Evolutionary conservation across 2,888 invertebrate genomes (phyloP), one percentile per base, ranked within the genome.

Genomic region (Acleris emargana): DNA sequence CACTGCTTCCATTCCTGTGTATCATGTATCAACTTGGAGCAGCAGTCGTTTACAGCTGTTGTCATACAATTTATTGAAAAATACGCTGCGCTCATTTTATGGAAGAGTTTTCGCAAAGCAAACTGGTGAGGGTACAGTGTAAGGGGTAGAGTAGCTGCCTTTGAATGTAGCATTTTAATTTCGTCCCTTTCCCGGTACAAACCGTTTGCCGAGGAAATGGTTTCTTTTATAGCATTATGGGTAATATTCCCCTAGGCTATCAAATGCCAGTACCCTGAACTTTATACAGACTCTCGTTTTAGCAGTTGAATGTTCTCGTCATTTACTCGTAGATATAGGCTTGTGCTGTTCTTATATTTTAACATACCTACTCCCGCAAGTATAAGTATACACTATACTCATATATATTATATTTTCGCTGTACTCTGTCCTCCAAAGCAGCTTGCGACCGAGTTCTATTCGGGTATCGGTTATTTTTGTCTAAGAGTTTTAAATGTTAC

Each of bases 191-290:
- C 43, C 55, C 55, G 20, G 32, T 55, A 25, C 20, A n/a, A 55
- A 17, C 22, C 22, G 49, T 64, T 59, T 55, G 20, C 55, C 64
- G 2, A 28, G 16, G 20, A 32, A 61, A 45, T 66, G 55, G 60
- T 55, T 20, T 55, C 22, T 58, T 64, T 60, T 51, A 66, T 51
- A 45, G 57, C 61, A 51, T 55, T 22, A 52, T 45, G 60, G 43
- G 49, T 20, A 20, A 20, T 50, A 57, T 57, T 52, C 45, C 59
- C 51, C 17, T 51, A 28, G 55, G 55, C 61, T 51, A 57, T 47
- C 55, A 52, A 64, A 64, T 61, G 57, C 25, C n/a, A 25, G 13
- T 51, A 38, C 57, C 64, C 38, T 61, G 66, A 66, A 66, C 66
- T 61, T 61, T 32, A 45, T 45, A 45, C 38, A 38, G 38, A 4